Evolutionary conservation across 2,797 vertebrate species (phyloP).

Genomic region (Channallabes apus): DNA sequence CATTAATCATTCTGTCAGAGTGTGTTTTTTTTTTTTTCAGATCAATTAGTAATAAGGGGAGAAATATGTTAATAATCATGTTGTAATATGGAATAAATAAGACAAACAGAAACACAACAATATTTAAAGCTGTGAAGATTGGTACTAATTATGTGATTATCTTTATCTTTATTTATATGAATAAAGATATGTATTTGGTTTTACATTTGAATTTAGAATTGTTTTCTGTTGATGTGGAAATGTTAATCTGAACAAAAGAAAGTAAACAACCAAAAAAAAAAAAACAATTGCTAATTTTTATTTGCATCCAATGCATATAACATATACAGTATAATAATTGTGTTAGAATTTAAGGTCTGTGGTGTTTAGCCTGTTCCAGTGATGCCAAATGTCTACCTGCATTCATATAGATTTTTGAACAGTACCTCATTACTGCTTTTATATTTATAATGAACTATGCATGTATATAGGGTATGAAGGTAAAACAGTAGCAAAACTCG

Average conservation of each 20-base stretch:
- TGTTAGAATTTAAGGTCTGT: not conserved
- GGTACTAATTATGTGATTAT: not conserved
- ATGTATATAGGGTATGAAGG: no score
- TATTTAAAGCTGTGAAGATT: not conserved
- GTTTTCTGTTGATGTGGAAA: not conserved
- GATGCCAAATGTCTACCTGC: not conserved
- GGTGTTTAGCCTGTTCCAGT: not conserved
- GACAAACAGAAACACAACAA: slow-evolving; percentile 4
- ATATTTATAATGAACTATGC: not conserved
- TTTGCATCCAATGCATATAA: slow-evolving; percentile 5
- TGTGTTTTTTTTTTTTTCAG: slow-evolving; percentile 7
- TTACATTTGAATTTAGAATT: not conserved
- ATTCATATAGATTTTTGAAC: not conserved
- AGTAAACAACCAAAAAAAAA: not conserved
- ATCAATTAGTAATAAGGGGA: not conserved
- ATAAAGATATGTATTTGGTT: not conserved
- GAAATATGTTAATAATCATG: not conserved
- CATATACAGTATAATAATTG: not conserved
- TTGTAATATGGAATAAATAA: not conserved
- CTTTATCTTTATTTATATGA: no score
- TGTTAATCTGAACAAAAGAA: not conserved
- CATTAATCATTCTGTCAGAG: not conserved
- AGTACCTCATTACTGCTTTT: not conserved
- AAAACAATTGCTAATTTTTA: not conserved
- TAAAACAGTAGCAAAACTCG: no score